Percentiles rank a stretch among this genome's conserved stretches.
Conservation (phyloP, 1,140 invertebrate genomes). For the Drosophila varians region DNA sequence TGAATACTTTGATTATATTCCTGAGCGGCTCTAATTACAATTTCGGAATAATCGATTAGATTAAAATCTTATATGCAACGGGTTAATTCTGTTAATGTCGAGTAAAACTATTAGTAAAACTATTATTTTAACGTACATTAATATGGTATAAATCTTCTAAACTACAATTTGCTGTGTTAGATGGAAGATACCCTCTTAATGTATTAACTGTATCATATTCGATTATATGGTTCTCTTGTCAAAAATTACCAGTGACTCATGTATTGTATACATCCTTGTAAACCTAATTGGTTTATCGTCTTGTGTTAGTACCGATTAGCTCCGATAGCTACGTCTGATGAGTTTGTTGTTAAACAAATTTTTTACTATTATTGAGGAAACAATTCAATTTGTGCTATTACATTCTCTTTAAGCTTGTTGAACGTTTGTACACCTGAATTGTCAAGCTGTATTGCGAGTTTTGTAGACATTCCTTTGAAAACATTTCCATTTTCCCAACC, state of each 20-base stretch:
- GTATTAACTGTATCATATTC: too few species aligned
- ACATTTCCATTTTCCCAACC: background rate
- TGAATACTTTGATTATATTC: too few species aligned
- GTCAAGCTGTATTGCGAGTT: background rate
- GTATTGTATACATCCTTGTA: background rate
- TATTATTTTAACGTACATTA: too few species aligned
- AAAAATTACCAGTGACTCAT: too few species aligned
- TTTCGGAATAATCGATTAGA: slow-evolving; percentile 3
- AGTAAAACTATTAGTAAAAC: background rate
- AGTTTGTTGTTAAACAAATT: background rate
- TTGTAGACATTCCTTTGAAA: background rate
- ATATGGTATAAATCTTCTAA: background rate
- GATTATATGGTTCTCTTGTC: too few species aligned
- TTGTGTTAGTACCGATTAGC: slow-evolving; percentile 3
- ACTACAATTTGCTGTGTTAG: background rate
- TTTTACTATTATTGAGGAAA: background rate
- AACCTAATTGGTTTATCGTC: background rate
- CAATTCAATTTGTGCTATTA: background rate
- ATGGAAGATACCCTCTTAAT: background rate
- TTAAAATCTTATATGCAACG: slow-evolving; percentile 6
- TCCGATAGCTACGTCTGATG: background rate
- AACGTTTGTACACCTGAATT: background rate
- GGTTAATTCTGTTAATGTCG: background rate
- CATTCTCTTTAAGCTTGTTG: background rate
- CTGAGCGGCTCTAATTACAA: slow-evolving; percentile 3